Base-by-base conservation (phyloP, 2,888 invertebrate genomes). In the Yponomeuta cagnagella region DNA sequence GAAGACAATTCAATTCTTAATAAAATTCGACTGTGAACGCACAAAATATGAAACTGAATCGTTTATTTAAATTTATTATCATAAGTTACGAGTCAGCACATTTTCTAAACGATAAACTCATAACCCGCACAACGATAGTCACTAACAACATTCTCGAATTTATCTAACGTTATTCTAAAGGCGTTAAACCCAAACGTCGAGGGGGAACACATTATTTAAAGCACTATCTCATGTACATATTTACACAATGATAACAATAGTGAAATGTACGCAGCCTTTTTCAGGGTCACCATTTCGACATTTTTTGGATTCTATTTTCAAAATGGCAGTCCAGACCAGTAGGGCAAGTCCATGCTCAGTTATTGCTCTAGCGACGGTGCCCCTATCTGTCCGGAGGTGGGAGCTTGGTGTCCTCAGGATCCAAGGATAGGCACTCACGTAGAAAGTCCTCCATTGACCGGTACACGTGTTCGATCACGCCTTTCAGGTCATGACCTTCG, bases 371-470 rank as follows among this genome's bases (percentile, higher is more conserved):
- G 33, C n/a, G 67, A 67, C 12, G 67, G 43, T n/a, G 67, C 1
- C 64, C 71, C 87, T 92, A 93, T 92, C 93, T 93, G 82, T 93
- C 93, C 72, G 93, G 93, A 71, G 93, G 92, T 76, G 94, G 94
- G 75, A 94, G 93, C 85, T 94, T 94, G 76, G 94, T 94, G 82
- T 95, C 95, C 83, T 95, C 95, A 73, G 96, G 95, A 92, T 97
- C 97, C 88, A 97, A 94, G 87, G 96, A 96, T 92, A 97, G 96
- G 94, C 97, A 97, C 93, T 97, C 96, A 86, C 96, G 94, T 87
- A 98, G 95, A 93, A 95, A 98, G 91, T 97, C 96, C 92, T 98
- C 98, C 97, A 98, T 97, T 78, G 97, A 97, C 81, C 96, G 94
- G 90, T 98, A 98, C 77, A 97, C 95, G 92, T 98, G 98, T 85